Percentiles rank a stretch among this genome's conserved stretches.
Evolutionary conservation across 2,888 invertebrate species (phyloP).

Genomic region (Drosophila mimetica): DNA sequence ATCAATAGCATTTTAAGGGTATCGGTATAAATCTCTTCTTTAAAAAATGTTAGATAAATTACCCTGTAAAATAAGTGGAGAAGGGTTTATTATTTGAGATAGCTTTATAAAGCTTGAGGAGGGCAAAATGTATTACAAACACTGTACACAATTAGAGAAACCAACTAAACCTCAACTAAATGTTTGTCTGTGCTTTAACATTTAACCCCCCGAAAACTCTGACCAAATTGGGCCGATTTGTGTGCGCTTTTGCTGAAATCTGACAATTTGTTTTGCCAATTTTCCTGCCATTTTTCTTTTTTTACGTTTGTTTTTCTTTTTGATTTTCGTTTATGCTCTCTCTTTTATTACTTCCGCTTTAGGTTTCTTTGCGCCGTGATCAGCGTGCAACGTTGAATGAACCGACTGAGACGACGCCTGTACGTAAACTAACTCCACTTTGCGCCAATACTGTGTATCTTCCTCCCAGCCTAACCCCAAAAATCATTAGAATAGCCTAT

Average conservation of each 20-base stretch:
- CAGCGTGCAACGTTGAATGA: conserved; percentile 85
- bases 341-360: conserved; percentile 85
- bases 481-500: conserved; percentile 55
- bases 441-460: conserved; percentile 51
- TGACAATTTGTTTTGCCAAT: conserved; percentile 37
- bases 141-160: conserved; percentile 32
- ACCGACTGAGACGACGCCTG: conserved; percentile 85
- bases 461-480: conserved; percentile 21
- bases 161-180: conserved; percentile 27
- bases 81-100: background rate
- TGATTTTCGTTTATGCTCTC: conserved; percentile 79
- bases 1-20: background rate
- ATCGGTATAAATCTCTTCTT: too few species aligned
- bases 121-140: conserved; percentile 3
- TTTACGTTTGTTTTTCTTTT: conserved; percentile 86
- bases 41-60: too few species aligned
- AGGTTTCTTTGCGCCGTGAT: conserved; percentile 87
- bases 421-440: conserved; percentile 83
- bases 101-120: background rate
- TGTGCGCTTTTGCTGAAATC: conserved; percentile 14
- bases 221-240: background rate
- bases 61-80: too few species aligned
- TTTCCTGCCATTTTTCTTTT: conserved; percentile 84
- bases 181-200: conserved; percentile 36
- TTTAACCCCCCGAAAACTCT: conserved; percentile 16